Evolutionary conservation across 2,888 invertebrate species (phyloP).

Genomic region (Neoitamus cyanurus): DNA sequence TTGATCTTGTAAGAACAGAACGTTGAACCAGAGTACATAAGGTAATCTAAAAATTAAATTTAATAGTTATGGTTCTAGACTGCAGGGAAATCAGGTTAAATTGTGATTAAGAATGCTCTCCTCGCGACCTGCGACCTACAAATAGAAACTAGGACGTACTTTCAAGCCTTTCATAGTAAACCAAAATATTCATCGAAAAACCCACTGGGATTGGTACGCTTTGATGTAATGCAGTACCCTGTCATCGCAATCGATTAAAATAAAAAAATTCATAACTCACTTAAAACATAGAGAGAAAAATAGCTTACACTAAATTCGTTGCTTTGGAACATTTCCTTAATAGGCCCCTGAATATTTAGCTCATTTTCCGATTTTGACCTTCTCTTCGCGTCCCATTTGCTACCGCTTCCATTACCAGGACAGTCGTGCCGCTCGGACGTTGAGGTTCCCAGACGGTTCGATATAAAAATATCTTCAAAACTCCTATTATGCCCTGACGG

Average conservation of each 20-base stretch:
- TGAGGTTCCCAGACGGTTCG: neutral
- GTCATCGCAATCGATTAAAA: neutral
- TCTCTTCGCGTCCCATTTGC: slow-evolving; percentile 12
- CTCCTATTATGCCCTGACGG: neutral
- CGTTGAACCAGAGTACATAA: no score
- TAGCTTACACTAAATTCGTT: slow-evolving; percentile 34
- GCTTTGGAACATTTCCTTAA: neutral
- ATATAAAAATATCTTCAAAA: slow-evolving; percentile 33
- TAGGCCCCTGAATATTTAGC: neutral
- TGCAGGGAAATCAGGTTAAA: no score
- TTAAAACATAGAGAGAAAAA: neutral
- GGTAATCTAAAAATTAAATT: no score
- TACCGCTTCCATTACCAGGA: neutral
- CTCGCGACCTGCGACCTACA: no score
- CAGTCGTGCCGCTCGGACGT: neutral
- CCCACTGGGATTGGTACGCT: no score
- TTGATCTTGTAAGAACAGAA: no score
- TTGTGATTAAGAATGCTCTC: no score
- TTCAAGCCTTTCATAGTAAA: no score
- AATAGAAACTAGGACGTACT: no score
- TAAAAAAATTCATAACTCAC: neutral
- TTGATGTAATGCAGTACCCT: no score
- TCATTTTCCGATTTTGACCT: slow-evolving; percentile 23
- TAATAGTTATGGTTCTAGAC: no score
- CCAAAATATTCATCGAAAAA: no score